These are phyloP conservation scores for Egretta garzetta DNA, from an alignment of 2,113 vertebrate species.

Conservation along the genomic window DNA sequence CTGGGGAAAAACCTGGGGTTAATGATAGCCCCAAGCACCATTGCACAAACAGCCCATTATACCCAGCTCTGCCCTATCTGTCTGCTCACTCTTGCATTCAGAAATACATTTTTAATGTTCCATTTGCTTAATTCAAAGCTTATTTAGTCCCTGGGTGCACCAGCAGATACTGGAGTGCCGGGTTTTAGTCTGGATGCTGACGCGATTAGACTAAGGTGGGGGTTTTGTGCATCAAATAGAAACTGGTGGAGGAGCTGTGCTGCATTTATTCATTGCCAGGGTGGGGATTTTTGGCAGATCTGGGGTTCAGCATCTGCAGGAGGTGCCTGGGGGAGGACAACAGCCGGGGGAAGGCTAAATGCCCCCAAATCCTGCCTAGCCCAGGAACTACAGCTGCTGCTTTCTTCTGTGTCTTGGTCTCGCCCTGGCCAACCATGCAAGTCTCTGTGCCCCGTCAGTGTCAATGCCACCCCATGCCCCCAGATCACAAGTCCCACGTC, in stretches of 20 bases:
- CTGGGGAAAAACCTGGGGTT: not conserved
- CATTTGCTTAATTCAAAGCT: not conserved
- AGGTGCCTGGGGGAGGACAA: fast-evolving
- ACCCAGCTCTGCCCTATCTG: not conserved
- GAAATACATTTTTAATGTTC: constrained; percentile 42
- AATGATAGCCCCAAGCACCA: not conserved
- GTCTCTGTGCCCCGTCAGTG: fast-evolving
- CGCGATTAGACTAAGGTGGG: not conserved
- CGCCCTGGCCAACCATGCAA: not conserved
- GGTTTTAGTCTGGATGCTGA: not conserved
- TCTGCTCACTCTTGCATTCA: not conserved
- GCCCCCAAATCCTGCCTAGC: not conserved
- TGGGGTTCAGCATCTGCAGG: not conserved
- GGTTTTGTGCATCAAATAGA: not conserved
- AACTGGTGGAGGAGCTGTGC: not conserved
- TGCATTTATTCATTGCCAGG: not conserved
- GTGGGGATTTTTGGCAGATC: not conserved
- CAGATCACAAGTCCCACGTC: fast-evolving
- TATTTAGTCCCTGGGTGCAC: not conserved
- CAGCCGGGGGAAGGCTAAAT: not conserved
- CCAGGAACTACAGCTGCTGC: not conserved
- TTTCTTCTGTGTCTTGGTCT: not conserved
- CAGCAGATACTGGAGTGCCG: not conserved
- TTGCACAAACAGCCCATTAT: not conserved
- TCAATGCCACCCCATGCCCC: fast-evolving